Evolutionary conservation across 2,113 vertebrate species (phyloP).

Genomic region (Semnornis frantzii): DNA sequence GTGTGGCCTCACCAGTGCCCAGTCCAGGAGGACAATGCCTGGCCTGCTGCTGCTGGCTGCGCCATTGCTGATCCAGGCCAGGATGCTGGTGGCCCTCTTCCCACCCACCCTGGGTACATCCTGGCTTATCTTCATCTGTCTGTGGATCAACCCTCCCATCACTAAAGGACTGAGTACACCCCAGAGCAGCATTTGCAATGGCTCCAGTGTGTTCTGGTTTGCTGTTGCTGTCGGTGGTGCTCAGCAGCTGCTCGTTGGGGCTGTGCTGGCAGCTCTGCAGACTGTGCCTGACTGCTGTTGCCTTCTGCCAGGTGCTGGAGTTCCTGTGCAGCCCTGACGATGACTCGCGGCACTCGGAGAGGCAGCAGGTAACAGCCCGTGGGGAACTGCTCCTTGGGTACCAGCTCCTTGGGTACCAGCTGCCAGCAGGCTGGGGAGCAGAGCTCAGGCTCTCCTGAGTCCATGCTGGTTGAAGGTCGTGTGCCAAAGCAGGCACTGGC

Average conservation of each 20-base stretch:
- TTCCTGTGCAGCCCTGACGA: slow-evolving; percentile 96
- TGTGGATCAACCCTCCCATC: too few relatives aligned
- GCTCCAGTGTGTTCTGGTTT: fast-evolving
- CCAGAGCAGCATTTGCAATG: fast-evolving
- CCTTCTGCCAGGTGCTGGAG: slow-evolving; percentile 87
- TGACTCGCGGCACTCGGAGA: slow-evolving; percentile 92
- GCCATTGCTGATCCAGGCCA: too few relatives aligned
- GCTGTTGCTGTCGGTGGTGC: background rate
- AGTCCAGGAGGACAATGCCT: too few relatives aligned
- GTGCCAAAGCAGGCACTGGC: background rate
- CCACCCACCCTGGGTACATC: too few relatives aligned
- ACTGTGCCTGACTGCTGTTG: background rate
- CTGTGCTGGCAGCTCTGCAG: background rate
- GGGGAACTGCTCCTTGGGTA: background rate
- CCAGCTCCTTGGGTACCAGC: background rate
- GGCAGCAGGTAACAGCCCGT: slow-evolving; percentile 87
- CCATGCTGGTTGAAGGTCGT: background rate
- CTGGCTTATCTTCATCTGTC: too few relatives aligned
- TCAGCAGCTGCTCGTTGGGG: background rate
- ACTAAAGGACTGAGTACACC: background rate
- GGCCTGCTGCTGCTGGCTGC: too few relatives aligned
- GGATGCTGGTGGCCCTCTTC: too few relatives aligned
- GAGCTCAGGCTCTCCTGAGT: background rate
- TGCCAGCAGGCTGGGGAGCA: background rate
- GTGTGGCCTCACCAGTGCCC: too few relatives aligned